phyloP scores from a whole-genome alignment of 2,888 invertebrate genomes.

The Carterocephalus palaemon region DNA sequence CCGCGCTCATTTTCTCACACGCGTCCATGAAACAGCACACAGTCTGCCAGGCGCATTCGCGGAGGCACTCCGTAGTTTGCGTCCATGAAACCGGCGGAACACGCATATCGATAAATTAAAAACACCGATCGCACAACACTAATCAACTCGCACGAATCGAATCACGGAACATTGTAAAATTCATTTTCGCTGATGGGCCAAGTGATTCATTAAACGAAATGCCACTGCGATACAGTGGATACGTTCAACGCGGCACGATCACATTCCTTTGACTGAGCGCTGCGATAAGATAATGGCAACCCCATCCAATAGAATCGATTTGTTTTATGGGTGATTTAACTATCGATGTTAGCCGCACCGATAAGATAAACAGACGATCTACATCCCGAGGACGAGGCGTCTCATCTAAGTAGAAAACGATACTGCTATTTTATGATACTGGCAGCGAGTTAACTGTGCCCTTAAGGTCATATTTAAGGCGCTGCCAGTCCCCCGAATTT shows the following conservation, averaged over 20 bases:
- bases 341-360: conserved; percentile 54
- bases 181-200: conserved; percentile 13
- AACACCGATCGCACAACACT: conserved; percentile 24
- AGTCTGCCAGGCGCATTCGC: conserved; percentile 56
- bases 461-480: conserved; percentile 37
- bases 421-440: conserved; percentile 38
- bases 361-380: conserved; percentile 50
- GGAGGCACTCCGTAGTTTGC: conserved; percentile 50
- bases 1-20: conserved; percentile 52
- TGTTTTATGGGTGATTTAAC: conserved; percentile 62
- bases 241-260: conserved; percentile 35
- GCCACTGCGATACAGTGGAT: conserved; percentile 19
- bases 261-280: conserved; percentile 42
- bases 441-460: neutral
- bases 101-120: conserved; percentile 40
- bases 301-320: conserved; percentile 52
- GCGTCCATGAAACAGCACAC: conserved; percentile 54
- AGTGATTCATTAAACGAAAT: conserved; percentile 13
- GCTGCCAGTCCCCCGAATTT: too few species aligned
- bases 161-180: conserved; percentile 12
- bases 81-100: conserved; percentile 51
- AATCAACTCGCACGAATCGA: conserved; percentile 9
- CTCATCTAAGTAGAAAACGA: conserved; percentile 49
- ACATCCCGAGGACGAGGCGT: conserved; percentile 41
- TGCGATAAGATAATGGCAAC: conserved; percentile 45